Evolutionary conservation across 1,140 invertebrate genomes (phyloP), one percentile per base, ranked within the genome.

Genomic region (Drosophila sproati): DNA sequence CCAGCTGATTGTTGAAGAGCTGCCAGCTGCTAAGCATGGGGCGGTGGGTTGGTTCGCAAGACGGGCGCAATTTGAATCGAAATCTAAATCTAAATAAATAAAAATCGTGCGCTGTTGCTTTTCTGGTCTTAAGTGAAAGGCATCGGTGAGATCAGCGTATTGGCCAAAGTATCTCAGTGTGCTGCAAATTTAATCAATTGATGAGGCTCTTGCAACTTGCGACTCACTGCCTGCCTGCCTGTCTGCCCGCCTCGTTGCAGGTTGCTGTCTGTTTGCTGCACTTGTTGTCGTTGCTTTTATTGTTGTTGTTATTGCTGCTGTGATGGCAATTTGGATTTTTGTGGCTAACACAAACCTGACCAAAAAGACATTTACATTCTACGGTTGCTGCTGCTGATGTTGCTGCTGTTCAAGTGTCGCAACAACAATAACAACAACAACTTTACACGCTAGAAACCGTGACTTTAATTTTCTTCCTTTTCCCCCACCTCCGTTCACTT

Each of bases 1-100:
- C 68, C 35, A 60, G 28, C 61, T 66, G 69, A 76, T 76, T 72
- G 60, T 50, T 29, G 37, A 6, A 43, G n/a, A 8, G 31, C 4
- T 8, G 48, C 47, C 45, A 37, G 12, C 37, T 35, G 50, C 6
- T 6, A 51, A 50, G 50, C 63, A 47, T 66, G 34, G 51, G 20
- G 47, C 20, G 20, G 66, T 3, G 43, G 20, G 20, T 20, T 20
- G 20, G 20, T 20, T 20, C 20, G 20, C 20, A 5, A 5, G 31
- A 3, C 6, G 34, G 28, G 51, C 48, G 34, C 81, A 83, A 86
- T 78, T 88, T 52, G 57, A 73, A 61, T 73, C 71, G 71, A 88
- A 88, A 88, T 87, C 83, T 87, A 87, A 88, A 88, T 88, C 83
- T 88, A 89, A 88, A 88, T 88, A 88, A 88, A 88, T 89, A 88